Percentiles rank a stretch among this genome's conserved stretches.
Conservation (phyloP, 2,113 vertebrate genomes). For the Marcusenius ussheri region DNA sequence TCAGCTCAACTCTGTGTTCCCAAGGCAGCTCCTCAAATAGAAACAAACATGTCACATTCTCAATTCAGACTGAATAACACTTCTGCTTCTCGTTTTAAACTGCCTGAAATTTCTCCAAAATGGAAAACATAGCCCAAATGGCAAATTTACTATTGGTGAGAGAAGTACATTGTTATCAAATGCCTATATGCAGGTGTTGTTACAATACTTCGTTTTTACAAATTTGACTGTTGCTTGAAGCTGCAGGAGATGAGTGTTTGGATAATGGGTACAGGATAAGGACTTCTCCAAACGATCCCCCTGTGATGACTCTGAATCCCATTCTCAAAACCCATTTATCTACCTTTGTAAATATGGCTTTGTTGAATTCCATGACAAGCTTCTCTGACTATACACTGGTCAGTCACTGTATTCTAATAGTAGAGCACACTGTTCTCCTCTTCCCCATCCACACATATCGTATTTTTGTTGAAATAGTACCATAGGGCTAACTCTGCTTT, state of each 20-base stretch:
- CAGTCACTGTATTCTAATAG: background rate
- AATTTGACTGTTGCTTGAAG: background rate
- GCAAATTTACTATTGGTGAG: background rate
- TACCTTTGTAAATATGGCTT: background rate
- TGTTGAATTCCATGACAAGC: background rate
- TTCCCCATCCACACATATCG: background rate
- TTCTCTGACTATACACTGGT: background rate
- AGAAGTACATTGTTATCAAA: background rate
- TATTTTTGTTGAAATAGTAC: background rate
- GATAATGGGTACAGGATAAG: background rate
- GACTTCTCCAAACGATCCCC: background rate
- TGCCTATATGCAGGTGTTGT: background rate
- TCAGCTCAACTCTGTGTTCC: background rate
- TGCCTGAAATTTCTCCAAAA: background rate
- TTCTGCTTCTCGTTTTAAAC: background rate
- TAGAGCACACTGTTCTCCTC: background rate
- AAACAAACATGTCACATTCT: slow-evolving; percentile 13
- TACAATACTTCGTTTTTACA: background rate
- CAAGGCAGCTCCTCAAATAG: background rate
- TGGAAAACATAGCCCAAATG: background rate
- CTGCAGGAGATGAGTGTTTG: background rate
- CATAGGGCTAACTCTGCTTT: background rate
- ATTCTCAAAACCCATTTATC: background rate
- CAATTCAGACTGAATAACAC: background rate
- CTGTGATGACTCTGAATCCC: background rate